Percentiles rank a stretch among this genome's conserved stretches.
These are phyloP conservation scores for Podarcis lilfordi DNA, from an alignment of 2,797 vertebrate genomes.

Conservation along the genomic window DNA sequence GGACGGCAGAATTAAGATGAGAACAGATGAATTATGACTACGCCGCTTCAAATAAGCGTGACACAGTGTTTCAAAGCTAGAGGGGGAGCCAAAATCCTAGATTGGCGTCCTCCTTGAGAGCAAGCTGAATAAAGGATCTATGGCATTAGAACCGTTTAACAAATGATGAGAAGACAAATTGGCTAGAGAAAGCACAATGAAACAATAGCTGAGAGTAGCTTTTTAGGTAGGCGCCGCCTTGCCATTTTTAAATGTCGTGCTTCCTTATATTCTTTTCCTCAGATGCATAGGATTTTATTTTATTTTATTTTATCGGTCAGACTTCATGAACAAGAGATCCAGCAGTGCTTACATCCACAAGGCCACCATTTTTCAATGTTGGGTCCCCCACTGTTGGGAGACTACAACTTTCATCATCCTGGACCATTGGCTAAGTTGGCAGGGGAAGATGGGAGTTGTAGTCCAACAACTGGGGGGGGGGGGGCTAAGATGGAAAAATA, in stretches of 20 bases:
- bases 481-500: too few species aligned
- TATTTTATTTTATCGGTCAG: not conserved
- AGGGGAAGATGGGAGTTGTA: too few species aligned
- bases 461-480: too few species aligned
- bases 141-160: constrained; percentile 32
- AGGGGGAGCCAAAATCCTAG: not conserved
- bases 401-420: too few species aligned
- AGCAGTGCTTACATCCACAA: not conserved
- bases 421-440: too few species aligned
- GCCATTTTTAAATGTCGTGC: not conserved
- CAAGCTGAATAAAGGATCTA: constrained; percentile 22
- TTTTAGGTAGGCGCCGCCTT: not conserved
- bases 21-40: constrained; percentile 23
- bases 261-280: not conserved
- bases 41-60: not conserved
- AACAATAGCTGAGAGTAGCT: not conserved
- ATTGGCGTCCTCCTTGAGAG: not conserved
- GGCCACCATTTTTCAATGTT: too few species aligned
- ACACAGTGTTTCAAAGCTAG: not conserved
- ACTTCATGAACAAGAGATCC: too few species aligned
- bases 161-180: constrained; percentile 20
- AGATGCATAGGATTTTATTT: not conserved
- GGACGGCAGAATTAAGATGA: constrained; percentile 21
- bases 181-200: not conserved
- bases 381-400: too few species aligned